A percentile compares a stretch with the other conserved stretches of the same genome.
Conservation (phyloP, 2,797 vertebrate species). For the Macroramphosus scolopax region DNA sequence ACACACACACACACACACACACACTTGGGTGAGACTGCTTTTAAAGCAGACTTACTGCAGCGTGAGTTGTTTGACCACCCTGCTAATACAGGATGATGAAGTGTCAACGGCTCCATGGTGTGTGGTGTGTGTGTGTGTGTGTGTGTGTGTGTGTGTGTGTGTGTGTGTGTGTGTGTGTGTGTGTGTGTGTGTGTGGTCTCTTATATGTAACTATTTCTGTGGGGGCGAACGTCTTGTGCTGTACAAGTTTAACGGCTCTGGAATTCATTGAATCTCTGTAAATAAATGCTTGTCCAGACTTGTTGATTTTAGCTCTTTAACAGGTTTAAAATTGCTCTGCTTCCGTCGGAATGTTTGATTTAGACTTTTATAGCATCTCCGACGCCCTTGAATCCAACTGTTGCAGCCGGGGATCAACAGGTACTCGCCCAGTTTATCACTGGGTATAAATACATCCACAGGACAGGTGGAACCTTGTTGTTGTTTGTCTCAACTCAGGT, state of each 20-base stretch:
- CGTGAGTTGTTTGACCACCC: slow-evolving; percentile 53
- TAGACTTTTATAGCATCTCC: slow-evolving; percentile 48
- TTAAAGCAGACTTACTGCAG: slow-evolving; percentile 40
- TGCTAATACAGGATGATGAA: slow-evolving; percentile 69
- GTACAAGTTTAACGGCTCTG: too few species aligned
- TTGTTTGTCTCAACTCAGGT: slow-evolving; percentile 8
- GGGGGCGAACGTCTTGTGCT: too few species aligned
- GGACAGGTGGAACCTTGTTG: not conserved
- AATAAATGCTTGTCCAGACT: slow-evolving; percentile 32
- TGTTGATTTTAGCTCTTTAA: slow-evolving; percentile 34
- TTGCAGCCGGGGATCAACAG: slow-evolving; percentile 30
- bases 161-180: slow-evolving; percentile 13
- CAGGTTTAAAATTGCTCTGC: slow-evolving; percentile 2
- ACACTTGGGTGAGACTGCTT: slow-evolving; percentile 25
- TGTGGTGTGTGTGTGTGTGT: slow-evolving; percentile 10
- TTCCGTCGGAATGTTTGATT: slow-evolving; percentile 46
- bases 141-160: slow-evolving; percentile 14
- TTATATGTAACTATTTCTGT: too few species aligned
- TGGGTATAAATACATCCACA: too few species aligned
- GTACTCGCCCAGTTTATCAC: slow-evolving; percentile 37
- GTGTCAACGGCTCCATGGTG: slow-evolving; percentile 52
- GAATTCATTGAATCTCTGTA: too few species aligned
- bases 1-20: slow-evolving; percentile 4
- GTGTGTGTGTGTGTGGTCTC: too few species aligned
- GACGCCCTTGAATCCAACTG: slow-evolving; percentile 29